These are phyloP conservation scores for Caenorhabditis sp. DNA, from an alignment of 2,888 invertebrate species.

Conservation along the genomic window DNA sequence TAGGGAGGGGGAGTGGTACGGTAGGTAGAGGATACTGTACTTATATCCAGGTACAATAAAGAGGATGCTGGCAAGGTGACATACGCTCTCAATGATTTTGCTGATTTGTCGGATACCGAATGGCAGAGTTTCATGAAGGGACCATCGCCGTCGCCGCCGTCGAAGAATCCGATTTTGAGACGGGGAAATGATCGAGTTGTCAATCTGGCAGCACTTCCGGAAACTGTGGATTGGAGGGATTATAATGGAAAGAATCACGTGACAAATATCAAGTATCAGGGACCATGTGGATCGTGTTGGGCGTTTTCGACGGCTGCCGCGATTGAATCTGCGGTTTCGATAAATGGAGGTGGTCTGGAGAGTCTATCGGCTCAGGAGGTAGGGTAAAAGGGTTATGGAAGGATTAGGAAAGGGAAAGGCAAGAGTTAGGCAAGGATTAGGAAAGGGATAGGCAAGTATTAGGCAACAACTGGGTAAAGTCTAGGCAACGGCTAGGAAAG, in stretches of 20 bases:
- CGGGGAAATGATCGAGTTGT: too few species aligned
- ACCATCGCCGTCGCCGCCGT: neutral
- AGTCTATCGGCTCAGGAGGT: conserved; percentile 44
- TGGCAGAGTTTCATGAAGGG: conserved; percentile 25
- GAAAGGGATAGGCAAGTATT: too few species aligned
- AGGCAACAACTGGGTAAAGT: too few species aligned
- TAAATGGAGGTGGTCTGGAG: conserved; percentile 7
- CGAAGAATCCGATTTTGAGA: neutral
- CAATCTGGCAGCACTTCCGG: conserved; percentile 5
- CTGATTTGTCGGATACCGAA: conserved; percentile 43
- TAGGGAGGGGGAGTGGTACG: too few species aligned
- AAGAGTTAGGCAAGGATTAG: too few species aligned
- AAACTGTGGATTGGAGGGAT: conserved; percentile 48
- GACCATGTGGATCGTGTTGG: conserved; percentile 58
- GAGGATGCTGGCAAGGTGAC: conserved; percentile 35
- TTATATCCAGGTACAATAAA: conserved; percentile 24
- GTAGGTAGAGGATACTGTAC: too few species aligned
- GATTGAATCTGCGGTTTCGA: conserved; percentile 46
- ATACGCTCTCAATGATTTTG: conserved; percentile 46
- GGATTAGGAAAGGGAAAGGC: too few species aligned
- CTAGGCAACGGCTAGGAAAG: too few species aligned
- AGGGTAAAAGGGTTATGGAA: too few species aligned
- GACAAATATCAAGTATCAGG: conserved; percentile 52
- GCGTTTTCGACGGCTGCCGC: conserved; percentile 45
- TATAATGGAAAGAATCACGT: conserved; percentile 34